phyloP scores from a whole-genome alignment of 2,888 invertebrate genomes.

The Mythimna albipuncta region DNA sequence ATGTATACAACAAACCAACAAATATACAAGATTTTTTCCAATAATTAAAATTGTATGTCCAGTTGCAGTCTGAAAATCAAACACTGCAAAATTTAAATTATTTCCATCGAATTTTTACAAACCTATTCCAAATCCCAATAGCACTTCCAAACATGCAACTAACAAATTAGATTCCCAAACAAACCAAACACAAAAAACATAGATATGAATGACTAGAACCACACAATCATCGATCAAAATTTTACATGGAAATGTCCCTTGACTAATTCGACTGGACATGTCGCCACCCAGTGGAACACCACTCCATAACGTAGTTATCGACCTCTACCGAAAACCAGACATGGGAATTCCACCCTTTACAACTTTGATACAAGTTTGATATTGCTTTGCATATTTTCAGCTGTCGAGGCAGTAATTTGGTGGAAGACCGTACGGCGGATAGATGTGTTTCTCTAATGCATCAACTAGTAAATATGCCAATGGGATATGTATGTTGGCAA shows the following conservation, averaged over 20 bases:
- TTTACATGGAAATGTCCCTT: constrained; percentile 62
- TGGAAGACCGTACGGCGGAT: constrained; percentile 30
- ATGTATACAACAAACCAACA: too few relatives aligned
- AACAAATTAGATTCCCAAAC: constrained; percentile 14
- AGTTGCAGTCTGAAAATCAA: background rate
- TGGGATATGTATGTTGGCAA: constrained; percentile 57
- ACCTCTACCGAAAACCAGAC: background rate
- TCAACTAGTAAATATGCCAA: constrained; percentile 68
- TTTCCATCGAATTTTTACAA: background rate
- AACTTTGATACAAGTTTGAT: background rate
- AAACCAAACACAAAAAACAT: constrained; percentile 18
- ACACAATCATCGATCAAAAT: constrained; percentile 68
- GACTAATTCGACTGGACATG: constrained; percentile 72
- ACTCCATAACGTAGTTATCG: constrained; percentile 56
- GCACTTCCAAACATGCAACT: background rate
- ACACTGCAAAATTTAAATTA: background rate
- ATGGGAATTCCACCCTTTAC: constrained; percentile 18
- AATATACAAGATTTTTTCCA: too few relatives aligned
- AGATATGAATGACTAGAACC: constrained; percentile 40
- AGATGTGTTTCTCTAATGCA: constrained; percentile 66
- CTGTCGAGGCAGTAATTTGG: constrained; percentile 8
- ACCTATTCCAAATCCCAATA: background rate
- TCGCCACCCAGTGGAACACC: constrained; percentile 57
- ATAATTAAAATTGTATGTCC: too few relatives aligned
- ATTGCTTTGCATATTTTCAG: constrained; percentile 2